phyloP scores from a whole-genome alignment of 2,113 vertebrate species.

The Psilopsiagon aurifrons region DNA sequence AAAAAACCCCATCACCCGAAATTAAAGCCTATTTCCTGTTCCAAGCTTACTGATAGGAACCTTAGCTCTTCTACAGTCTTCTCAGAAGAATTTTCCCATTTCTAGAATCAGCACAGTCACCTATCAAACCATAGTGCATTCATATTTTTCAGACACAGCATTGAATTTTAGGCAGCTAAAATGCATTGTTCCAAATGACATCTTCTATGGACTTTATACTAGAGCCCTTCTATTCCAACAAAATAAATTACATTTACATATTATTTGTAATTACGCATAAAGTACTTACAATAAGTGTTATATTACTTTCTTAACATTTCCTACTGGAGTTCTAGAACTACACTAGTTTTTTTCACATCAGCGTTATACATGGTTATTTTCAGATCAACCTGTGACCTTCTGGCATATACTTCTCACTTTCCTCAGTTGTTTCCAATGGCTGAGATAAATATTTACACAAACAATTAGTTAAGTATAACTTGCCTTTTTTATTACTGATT shows the following conservation, averaged over 20 bases:
- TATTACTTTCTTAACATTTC: background rate
- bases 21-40: background rate
- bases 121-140: background rate
- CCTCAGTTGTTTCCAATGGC: background rate
- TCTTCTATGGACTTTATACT: background rate
- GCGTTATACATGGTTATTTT: background rate
- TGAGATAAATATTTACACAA: background rate
- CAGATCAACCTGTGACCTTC: background rate
- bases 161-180: background rate
- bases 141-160: background rate
- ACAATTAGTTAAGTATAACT: background rate
- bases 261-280: background rate
- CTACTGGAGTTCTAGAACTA: background rate
- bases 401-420: background rate
- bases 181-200: background rate
- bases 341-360: background rate
- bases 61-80: background rate
- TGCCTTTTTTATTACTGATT: background rate
- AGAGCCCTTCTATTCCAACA: background rate
- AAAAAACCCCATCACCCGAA: background rate
- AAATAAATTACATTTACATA: background rate
- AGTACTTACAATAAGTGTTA: background rate
- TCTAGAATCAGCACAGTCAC: background rate
- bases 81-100: background rate
- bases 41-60: background rate